These are phyloP conservation scores for Myiothlypis chrysogaster DNA, from an alignment of 2,797 vertebrate species.

Conservation along the genomic window DNA sequence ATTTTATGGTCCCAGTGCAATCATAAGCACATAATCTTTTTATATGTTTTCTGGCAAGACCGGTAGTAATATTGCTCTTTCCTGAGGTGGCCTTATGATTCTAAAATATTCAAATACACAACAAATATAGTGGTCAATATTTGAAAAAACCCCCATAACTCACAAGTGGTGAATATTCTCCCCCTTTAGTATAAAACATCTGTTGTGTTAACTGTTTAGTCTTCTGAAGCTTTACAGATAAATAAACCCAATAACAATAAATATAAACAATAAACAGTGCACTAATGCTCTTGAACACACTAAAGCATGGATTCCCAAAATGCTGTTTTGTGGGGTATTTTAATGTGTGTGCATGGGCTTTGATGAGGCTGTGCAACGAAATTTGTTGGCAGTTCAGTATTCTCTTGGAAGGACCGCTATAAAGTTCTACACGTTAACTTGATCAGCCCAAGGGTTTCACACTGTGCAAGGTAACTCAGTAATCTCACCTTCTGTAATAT, in stretches of 20 bases:
- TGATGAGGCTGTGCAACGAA: neutral
- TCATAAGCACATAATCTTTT: neutral
- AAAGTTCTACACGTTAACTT: neutral
- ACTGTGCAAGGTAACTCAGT: neutral
- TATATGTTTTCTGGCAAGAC: neutral
- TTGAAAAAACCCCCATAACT: neutral
- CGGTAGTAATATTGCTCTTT: neutral
- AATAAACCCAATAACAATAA: neutral
- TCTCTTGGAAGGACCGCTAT: neutral
- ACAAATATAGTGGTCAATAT: neutral
- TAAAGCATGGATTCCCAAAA: neutral
- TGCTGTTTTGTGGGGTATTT: neutral
- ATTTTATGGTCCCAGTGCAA: neutral
- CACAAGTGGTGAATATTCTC: neutral
- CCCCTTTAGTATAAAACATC: neutral
- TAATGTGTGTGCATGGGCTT: fast-evolving
- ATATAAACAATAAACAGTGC: neutral
- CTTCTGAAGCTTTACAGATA: neutral
- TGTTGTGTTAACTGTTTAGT: neutral
- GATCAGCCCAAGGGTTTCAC: neutral
- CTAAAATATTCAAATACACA: neutral
- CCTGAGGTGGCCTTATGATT: neutral
- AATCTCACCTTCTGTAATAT: neutral
- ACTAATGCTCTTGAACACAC: neutral
- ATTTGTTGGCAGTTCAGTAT: fast-evolving